Percentiles rank a stretch among this genome's conserved stretches.
phyloP scores from a whole-genome alignment of 2,113 vertebrate species.

The Sylvia atricapilla region DNA sequence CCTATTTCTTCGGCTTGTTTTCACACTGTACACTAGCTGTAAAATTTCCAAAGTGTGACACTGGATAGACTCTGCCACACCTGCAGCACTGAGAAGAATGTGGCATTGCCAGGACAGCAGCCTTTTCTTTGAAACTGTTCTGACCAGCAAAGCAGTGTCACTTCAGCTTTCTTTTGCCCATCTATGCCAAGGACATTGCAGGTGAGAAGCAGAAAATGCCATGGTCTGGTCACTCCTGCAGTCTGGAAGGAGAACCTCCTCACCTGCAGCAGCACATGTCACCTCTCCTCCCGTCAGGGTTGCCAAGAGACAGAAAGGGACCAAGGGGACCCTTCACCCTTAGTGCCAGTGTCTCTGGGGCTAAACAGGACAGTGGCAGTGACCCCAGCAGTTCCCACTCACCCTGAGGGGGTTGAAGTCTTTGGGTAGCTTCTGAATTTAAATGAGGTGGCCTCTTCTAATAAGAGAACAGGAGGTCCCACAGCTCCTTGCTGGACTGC shows the following conservation, averaged over 20 bases:
- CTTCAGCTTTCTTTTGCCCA: neutral
- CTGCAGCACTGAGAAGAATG: neutral
- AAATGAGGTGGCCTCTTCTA: neutral
- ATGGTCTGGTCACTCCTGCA: neutral
- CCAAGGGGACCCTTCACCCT: neutral
- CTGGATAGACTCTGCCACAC: neutral
- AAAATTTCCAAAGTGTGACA: neutral
- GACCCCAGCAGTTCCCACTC: neutral
- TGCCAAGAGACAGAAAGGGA: neutral
- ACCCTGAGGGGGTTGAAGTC: neutral
- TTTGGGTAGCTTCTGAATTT: neutral
- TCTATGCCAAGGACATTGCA: fast-evolving
- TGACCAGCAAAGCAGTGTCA: neutral
- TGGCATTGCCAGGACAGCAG: neutral
- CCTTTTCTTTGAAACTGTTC: neutral
- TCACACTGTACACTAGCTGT: neutral
- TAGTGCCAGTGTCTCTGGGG: neutral
- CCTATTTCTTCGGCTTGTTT: neutral
- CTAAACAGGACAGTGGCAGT: neutral
- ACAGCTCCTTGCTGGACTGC: neutral
- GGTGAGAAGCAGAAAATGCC: neutral
- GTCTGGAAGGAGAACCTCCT: neutral
- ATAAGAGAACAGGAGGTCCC: neutral
- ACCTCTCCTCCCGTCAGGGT: neutral
- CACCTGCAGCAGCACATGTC: fast-evolving